Base-by-base conservation (phyloP, 2,888 invertebrate species). In the Cordylochernes scorpioides region DNA sequence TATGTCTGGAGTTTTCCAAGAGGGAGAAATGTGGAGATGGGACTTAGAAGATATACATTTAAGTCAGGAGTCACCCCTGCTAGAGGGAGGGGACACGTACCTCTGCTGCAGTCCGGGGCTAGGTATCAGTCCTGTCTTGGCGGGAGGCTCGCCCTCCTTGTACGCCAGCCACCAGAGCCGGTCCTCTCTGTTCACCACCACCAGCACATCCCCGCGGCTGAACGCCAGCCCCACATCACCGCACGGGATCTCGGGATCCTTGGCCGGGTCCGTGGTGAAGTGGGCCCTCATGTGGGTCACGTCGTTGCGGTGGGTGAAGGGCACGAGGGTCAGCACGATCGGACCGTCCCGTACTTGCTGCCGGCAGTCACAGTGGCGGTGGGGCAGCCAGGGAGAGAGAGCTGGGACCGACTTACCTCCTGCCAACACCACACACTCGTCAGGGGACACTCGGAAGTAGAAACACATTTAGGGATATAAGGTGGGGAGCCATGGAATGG, bases 211-310 rank as follows among this genome's bases (percentile, higher is more conserved):
- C 15, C 91, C 84, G 45, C 72, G 75, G 38, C 64, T 63, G 52
- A 94, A 94, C 48, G 75, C 71, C 27, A 94, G 59, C 0, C 91
- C 88, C 0, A 91, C 91, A 41, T 91, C 88, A 49, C 78, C 80
- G 54, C 91, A 94, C 0, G 91, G 91, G 50, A 86, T 88, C 49
- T 82, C 72, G 0, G 72, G 72, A 57, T 94, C 91, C 27, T 71
- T 18, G 3, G 67, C 61, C 0, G 88, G 77, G 45, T 67, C 65
- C 51, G 91, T 94, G 50, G 80, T 68, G 49, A 88, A 91, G 48
- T 84, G 70, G 12, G 88, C 82, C 28, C 78, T 63, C 1, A 91
- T 82, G 40, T 82, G 63, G 28, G 84, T 78, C 64, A 82, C 77
- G 49, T 77, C 77, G 49, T 80, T 80, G 18, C 34, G 30, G 6